Percentiles rank a stretch among this genome's conserved stretches.
These are phyloP conservation scores for Smutsia temminckii DNA, from an alignment of 2,797 vertebrate genomes.

Conservation along the genomic window DNA sequence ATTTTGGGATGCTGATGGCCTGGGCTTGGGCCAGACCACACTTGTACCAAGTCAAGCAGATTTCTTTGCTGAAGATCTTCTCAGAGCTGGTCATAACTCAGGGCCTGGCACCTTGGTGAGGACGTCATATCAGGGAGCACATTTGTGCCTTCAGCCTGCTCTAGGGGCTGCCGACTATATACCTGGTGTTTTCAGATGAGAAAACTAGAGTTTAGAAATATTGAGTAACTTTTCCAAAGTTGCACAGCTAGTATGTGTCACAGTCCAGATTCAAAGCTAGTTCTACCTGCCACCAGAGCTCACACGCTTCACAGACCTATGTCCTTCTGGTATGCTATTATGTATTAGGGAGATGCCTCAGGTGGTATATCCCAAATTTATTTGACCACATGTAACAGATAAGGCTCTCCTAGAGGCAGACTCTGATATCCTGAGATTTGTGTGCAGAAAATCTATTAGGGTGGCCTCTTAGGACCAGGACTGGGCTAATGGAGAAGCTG, in stretches of 20 bases:
- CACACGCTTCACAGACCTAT: neutral
- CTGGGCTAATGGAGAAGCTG: neutral
- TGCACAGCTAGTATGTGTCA: neutral
- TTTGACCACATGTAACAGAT: neutral
- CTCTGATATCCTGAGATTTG: neutral
- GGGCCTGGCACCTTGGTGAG: neutral
- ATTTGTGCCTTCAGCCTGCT: neutral
- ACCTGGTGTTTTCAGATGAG: neutral
- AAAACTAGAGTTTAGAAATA: neutral
- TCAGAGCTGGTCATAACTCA: neutral
- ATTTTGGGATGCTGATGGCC: neutral
- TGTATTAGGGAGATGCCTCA: neutral
- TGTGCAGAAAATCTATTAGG: neutral
- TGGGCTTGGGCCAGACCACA: neutral
- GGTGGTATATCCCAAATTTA: neutral
- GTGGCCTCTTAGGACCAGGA: neutral
- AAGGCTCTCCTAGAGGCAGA: neutral
- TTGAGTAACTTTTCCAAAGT: neutral
- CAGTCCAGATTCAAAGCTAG: neutral
- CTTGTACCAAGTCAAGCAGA: neutral
- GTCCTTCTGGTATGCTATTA: neutral
- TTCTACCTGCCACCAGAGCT: neutral
- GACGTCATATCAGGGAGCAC: neutral
- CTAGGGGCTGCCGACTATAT: neutral
- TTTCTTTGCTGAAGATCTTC: neutral